Base-by-base conservation (phyloP, 1,140 invertebrate species). In the Arion vulgaris region DNA sequence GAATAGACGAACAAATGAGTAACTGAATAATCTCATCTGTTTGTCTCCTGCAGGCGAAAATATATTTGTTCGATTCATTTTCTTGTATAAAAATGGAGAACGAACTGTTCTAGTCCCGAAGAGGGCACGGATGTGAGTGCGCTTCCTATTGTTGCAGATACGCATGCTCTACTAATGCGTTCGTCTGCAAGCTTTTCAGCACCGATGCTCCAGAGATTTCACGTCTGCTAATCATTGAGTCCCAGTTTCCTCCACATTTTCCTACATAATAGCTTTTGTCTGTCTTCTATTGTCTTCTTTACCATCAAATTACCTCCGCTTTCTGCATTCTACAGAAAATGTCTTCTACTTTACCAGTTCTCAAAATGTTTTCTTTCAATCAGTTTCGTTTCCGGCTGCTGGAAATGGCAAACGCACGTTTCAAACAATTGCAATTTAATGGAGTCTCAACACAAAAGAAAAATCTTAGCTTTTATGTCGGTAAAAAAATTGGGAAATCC, bases 341-440 rank as follows among this genome's bases (percentile, higher is more conserved):
- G 73, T 23, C n/a, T 75, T 51, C 41, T 51, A 28, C 73, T 51
- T 51, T 49, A n/a, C 73, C 34, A 1, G 1, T 15, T 74, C 45
- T 75, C 49, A 13, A 75, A 75, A 75, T 75, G 73, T 75, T 75
- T 75, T 75, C 73, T 75, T 75, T 75, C 73, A 75, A 75, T 75
- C 73, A 39, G 17, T 9, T 39, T 23, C 73, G 73, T 75, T 75
- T 75, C 73, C 73, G 73, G 73, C 38, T 45, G 38, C 73, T 11
- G 73, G 38, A 75, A 75, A 75, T 53, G 73, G 73, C 73, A 75
- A 75, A 75, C 41, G 73, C 73, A 53, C 38, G 34, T 75, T 51
- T 51, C 73, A 32, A 75, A 75, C 73, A 75, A 75, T 75, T 51
- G 73, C 45, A 75, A 75, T 75, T 75, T 75, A 75, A 75, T 75